A percentile compares a stretch with the other conserved stretches of the same genome.
These are phyloP conservation scores for Xenopus petersii DNA, from an alignment of 2,797 vertebrate genomes.

Conservation along the genomic window DNA sequence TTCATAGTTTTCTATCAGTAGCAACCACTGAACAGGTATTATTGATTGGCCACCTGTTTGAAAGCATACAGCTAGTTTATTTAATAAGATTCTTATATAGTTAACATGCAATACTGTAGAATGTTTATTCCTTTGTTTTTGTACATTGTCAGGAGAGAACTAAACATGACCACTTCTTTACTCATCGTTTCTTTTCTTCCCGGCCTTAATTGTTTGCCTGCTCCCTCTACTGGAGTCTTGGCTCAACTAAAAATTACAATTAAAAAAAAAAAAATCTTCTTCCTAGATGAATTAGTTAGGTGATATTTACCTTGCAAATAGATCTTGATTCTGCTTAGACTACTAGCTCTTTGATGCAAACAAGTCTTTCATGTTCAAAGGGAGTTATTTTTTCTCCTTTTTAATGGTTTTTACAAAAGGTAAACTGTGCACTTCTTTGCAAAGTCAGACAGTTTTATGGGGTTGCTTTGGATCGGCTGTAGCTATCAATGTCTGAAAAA, in stretches of 20 bases:
- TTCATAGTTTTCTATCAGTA: too few relatives aligned
- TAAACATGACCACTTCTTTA: too few relatives aligned
- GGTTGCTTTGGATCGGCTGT: conserved; percentile 35
- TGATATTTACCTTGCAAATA: conserved; percentile 59
- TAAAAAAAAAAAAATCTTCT: conserved; percentile 51
- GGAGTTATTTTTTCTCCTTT: conserved; percentile 35
- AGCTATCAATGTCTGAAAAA: conserved; percentile 41
- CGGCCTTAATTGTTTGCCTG: conserved; percentile 57
- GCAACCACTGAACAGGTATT: too few relatives aligned
- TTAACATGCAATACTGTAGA: too few relatives aligned
- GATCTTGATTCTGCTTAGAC: conserved; percentile 50
- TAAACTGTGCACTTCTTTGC: conserved; percentile 40
- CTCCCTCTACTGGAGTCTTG: conserved; percentile 68
- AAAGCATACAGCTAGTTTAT: too few relatives aligned
- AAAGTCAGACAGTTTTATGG: conserved; percentile 44
- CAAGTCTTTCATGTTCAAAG: conserved; percentile 47
- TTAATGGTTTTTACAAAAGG: conserved; percentile 47
- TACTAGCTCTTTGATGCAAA: conserved; percentile 53
- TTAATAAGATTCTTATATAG: too few relatives aligned
- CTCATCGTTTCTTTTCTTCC: conserved; percentile 58
- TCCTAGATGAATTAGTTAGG: conserved; percentile 57
- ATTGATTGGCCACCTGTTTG: too few relatives aligned
- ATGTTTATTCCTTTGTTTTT: too few relatives aligned
- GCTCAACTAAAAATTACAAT: conserved; percentile 63
- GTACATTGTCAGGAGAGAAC: too few relatives aligned